A percentile compares a stretch with the other conserved stretches of the same genome.
phyloP scores from a whole-genome alignment of 2,888 invertebrate species.

The Lasioglossum vierecki region DNA sequence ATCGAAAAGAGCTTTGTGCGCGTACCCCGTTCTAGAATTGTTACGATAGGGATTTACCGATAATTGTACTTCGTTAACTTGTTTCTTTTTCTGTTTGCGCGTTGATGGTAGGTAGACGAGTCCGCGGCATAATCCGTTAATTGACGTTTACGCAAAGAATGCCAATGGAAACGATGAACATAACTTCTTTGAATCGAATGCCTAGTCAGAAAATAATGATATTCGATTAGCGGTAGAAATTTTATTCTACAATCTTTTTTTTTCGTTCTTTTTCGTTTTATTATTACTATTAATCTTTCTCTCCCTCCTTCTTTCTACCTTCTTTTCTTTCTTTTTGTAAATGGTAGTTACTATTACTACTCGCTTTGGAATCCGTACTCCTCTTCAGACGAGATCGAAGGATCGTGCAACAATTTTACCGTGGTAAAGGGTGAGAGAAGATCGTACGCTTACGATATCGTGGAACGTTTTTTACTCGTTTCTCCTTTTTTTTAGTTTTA shows the following conservation, averaged over 20 bases:
- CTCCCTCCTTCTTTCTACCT: neutral
- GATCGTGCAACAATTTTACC: slow-evolving; percentile 30
- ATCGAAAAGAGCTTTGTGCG: slow-evolving; percentile 52
- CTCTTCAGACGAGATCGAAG: slow-evolving; percentile 9
- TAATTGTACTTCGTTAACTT: slow-evolving; percentile 75
- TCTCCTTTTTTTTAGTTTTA: slow-evolving; percentile 32
- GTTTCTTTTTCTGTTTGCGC: slow-evolving; percentile 75
- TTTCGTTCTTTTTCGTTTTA: slow-evolving; percentile 22
- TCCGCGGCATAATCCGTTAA: slow-evolving; percentile 82
- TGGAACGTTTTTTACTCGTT: slow-evolving; percentile 44
- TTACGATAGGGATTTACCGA: slow-evolving; percentile 49
- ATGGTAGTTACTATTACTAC: slow-evolving; percentile 35
- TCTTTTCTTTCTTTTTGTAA: slow-evolving; percentile 23
- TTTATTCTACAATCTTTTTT: slow-evolving; percentile 40
- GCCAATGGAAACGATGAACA: slow-evolving; percentile 49
- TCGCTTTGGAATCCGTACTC: slow-evolving; percentile 28
- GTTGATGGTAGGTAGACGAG: slow-evolving; percentile 78
- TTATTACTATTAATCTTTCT: slow-evolving; percentile 1
- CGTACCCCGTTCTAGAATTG: slow-evolving; percentile 43
- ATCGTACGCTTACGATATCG: slow-evolving; percentile 4
- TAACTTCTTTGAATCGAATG: slow-evolving; percentile 56
- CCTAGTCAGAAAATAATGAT: slow-evolving; percentile 63
- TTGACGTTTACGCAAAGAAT: slow-evolving; percentile 65
- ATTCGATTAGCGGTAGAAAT: slow-evolving; percentile 58
- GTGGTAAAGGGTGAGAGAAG: neutral